Evolutionary conservation across 2,113 vertebrate species (phyloP).

Genomic region (Aythya baeri): DNA sequence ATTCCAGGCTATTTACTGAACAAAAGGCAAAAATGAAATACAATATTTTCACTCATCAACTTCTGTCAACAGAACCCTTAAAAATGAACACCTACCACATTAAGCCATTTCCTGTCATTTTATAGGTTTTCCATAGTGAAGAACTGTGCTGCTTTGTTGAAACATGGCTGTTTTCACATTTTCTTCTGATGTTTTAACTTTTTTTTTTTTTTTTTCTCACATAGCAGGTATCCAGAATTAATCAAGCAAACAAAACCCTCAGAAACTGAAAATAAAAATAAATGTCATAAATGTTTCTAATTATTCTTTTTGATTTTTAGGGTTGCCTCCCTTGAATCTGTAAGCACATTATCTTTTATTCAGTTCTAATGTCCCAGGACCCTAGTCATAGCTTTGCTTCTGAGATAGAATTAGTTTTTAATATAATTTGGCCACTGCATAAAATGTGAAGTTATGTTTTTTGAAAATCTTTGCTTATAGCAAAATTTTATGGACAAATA

Average conservation of each 20-base stretch:
- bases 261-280: not conserved
- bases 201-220: not conserved
- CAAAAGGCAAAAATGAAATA: constrained; percentile 65
- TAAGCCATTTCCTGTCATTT: constrained; percentile 77
- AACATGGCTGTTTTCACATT: constrained; percentile 39
- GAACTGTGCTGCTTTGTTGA: not conserved
- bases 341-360: not conserved
- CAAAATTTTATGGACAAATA: not conserved
- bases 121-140: constrained; percentile 69
- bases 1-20: constrained; percentile 59
- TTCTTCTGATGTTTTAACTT: constrained; percentile 5
- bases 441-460: not conserved
- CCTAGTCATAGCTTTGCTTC: not conserved
- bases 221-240: not conserved
- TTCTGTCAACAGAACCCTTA: constrained; percentile 76
- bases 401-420: not conserved
- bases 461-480: not conserved
- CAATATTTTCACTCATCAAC: constrained; percentile 61
- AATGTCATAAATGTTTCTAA: not conserved
- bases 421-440: not conserved
- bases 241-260: not conserved
- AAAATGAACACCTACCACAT: constrained; percentile 72
- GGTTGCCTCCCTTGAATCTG: not conserved
- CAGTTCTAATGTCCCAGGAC: not conserved
- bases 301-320: not conserved